These are phyloP conservation scores for Eurytoma adleriae DNA, from an alignment of 2,888 invertebrate species.

Conservation along the genomic window DNA sequence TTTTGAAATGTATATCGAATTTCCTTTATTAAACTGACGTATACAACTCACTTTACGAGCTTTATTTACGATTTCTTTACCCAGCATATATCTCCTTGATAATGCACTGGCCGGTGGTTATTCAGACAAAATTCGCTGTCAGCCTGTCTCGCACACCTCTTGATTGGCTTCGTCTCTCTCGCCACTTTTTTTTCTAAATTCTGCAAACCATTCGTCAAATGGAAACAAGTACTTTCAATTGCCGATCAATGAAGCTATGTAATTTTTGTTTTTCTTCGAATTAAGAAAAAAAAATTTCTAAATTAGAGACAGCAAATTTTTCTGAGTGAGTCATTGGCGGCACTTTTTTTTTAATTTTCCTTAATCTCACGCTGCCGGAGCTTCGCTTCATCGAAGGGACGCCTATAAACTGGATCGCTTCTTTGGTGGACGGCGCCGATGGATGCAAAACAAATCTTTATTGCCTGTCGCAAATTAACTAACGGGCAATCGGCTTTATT, in stretches of 20 bases:
- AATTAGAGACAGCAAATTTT: slow-evolving; percentile 1
- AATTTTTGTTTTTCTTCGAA: neutral
- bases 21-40: slow-evolving; percentile 73
- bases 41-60: slow-evolving; percentile 72
- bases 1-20: slow-evolving; percentile 70
- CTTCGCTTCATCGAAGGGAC: slow-evolving; percentile 9
- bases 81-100: slow-evolving; percentile 49
- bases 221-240: too few relatives aligned
- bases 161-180: too few relatives aligned
- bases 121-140: too few relatives aligned
- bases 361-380: neutral
- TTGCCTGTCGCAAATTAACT: neutral
- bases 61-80: slow-evolving; percentile 71
- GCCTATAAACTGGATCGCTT: slow-evolving; percentile 14
- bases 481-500: neutral
- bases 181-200: too few relatives aligned
- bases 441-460: neutral
- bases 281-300: neutral
- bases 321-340: neutral
- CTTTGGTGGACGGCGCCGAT: neutral
- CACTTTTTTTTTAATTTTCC: slow-evolving; percentile 3
- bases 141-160: too few relatives aligned
- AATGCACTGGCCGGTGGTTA: too few relatives aligned
- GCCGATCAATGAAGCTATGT: neutral
- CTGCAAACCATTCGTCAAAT: too few relatives aligned